These are phyloP conservation scores for Phthorimaea operculella DNA, from an alignment of 1,140 invertebrate genomes.

Conservation along the genomic window DNA sequence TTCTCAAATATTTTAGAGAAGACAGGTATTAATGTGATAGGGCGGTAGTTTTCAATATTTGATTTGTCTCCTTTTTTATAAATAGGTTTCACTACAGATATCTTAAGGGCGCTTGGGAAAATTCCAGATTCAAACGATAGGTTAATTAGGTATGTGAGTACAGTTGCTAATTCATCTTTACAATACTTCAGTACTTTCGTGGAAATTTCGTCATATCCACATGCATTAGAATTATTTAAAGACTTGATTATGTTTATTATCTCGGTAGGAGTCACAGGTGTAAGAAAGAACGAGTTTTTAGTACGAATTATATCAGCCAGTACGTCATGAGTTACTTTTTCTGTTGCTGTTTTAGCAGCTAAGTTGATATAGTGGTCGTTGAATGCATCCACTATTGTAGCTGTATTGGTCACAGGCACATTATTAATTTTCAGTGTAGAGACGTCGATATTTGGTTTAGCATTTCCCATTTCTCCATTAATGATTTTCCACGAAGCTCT, in stretches of 20 bases:
- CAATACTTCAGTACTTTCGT: conserved; percentile 3
- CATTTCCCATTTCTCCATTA: conserved; percentile 1
- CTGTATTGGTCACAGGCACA: not conserved
- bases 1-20: conserved; percentile 12
- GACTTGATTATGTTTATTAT: not conserved
- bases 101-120: conserved; percentile 7
- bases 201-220: conserved; percentile 4
- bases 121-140: not conserved
- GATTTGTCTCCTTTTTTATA: not conserved
- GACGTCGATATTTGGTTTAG: not conserved
- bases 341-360: not conserved
- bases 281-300: not conserved
- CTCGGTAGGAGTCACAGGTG: not conserved
- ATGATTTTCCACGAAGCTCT: conserved; percentile 5
- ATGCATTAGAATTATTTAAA: conserved; percentile 4
- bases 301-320: not conserved
- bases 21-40: too few relatives aligned
- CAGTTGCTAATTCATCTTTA: not conserved
- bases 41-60: conserved; percentile 9
- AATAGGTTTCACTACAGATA: conserved; percentile 7
- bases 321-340: not conserved
- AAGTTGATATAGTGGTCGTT: conserved; percentile 10
- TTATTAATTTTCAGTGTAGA: not conserved
- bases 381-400: not conserved
- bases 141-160: conserved; percentile 2